Evolutionary conservation across 2,113 vertebrate genomes (phyloP), one percentile per base, ranked within the genome.

Genomic region (Sorex fumeus): DNA sequence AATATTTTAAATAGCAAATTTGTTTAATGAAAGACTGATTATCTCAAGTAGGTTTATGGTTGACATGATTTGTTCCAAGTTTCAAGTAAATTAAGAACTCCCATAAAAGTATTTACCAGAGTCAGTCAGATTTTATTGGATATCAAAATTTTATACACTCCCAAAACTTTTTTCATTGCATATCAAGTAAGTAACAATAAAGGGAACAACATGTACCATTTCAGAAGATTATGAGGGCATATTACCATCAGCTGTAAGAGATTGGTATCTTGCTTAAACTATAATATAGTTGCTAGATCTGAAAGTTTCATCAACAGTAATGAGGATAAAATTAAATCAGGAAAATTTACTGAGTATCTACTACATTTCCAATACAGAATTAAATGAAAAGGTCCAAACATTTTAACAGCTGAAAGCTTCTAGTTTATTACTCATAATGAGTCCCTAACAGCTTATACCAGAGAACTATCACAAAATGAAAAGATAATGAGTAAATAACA

Each of bases 251-350:
- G 64, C 32, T 91, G 2, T 25, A 30, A 34, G 7, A 74, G 19
- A 84, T 23, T 60, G 21, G 19, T 12, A 3, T 53, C 75, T 84
- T 30, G 47, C 8, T 90, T 88, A 80, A 91, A 80, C 30, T 47
- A 67, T 23, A 86, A 43, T 8, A 27, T 78, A 34, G 40, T 15
- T 76, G 18, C 19, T 82, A 27, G 13, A 78, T 64, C 7, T 79
- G 53, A 77, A 50, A 74, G 85, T 64, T 96, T 93, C 36, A 94
- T 94, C 53, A 94, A 91, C 27, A 66, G 62, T 88, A 94, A 82
- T 64, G 67, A 93, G 71, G 70, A 93, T 72, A 86, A 86, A 88
- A 92, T 67, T 77, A 91, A 95, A 27, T 90, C 43, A 72, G 86
- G 19, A 91, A 86, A 40, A 86, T 90, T 93, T 93, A 91, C 1